phyloP scores from a whole-genome alignment of 2,797 vertebrate species.

The Fringilla coelebs region DNA sequence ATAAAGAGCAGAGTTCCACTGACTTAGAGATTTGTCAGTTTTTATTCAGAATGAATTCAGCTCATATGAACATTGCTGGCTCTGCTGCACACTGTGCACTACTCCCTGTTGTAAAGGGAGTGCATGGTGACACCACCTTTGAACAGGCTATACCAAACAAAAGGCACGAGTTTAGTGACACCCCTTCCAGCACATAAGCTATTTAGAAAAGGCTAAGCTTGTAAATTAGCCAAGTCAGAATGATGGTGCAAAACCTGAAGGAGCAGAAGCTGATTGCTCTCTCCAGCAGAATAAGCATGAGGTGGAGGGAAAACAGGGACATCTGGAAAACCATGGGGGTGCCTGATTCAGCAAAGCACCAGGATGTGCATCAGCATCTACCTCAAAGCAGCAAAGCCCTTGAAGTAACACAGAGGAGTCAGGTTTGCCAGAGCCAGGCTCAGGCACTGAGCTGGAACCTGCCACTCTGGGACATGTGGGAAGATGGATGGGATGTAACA shows the following conservation, averaged over 20 bases:
- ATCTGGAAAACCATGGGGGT: neutral
- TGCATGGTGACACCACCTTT: neutral
- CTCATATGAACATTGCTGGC: neutral
- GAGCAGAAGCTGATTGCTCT: neutral
- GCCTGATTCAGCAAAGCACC: neutral
- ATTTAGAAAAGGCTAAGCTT: neutral
- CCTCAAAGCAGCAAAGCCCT: neutral
- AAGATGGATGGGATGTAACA: neutral
- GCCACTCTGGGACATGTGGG: rapidly evolving
- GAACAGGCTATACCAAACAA: neutral
- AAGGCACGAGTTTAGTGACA: neutral
- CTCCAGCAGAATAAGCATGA: neutral
- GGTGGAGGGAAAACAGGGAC: neutral
- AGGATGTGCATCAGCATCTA: neutral
- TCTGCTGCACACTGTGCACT: neutral
- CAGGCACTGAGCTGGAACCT: neutral
- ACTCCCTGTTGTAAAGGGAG: neutral
- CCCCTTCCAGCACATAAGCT: neutral
- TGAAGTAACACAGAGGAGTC: neutral
- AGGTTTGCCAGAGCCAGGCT: neutral
- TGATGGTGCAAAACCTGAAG: neutral
- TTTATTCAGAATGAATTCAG: neutral
- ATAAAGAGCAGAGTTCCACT: neutral
- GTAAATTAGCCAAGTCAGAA: neutral
- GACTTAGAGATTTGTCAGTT: neutral